phyloP scores from a whole-genome alignment of 1,140 invertebrate species.

The Drosophila orosa region DNA sequence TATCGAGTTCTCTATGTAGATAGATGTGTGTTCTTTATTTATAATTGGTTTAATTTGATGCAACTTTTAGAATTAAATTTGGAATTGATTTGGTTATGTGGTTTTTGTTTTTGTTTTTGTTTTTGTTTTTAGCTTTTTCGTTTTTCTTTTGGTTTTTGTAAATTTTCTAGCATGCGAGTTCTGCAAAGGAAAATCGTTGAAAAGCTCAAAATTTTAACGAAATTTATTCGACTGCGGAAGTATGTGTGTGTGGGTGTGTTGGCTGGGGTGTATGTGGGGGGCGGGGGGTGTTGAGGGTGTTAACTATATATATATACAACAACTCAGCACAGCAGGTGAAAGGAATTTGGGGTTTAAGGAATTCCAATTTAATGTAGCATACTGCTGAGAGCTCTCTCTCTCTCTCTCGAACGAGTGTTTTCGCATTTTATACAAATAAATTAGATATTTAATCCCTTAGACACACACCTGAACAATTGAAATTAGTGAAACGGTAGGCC shows the following conservation, averaged over 20 bases:
- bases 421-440: slow-evolving; percentile 44
- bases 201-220: slow-evolving; percentile 79
- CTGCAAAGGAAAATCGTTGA: slow-evolving; percentile 81
- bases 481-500: slow-evolving; percentile 39
- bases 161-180: slow-evolving; percentile 79
- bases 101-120: slow-evolving; percentile 47
- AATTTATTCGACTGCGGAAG: slow-evolving; percentile 61
- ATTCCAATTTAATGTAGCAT: slow-evolving; percentile 38
- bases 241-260: slow-evolving; percentile 3
- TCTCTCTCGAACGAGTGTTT: slow-evolving; percentile 10
- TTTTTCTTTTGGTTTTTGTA: slow-evolving; percentile 38
- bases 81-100: slow-evolving; percentile 64
- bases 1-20: slow-evolving; percentile 53
- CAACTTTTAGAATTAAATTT: slow-evolving; percentile 61
- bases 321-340: slow-evolving; percentile 38
- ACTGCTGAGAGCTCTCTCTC: slow-evolving; percentile 13
- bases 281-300: slow-evolving; percentile 22
- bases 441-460: slow-evolving; percentile 47
- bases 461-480: slow-evolving; percentile 48
- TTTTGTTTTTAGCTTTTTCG: slow-evolving; percentile 53
- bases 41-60: slow-evolving; percentile 47
- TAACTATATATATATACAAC: slow-evolving; percentile 33
- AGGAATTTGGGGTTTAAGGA: slow-evolving; percentile 33
- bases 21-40: slow-evolving; percentile 44
- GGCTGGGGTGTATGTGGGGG: slow-evolving; percentile 10